These are phyloP conservation scores for Belgica antarctica DNA, from an alignment of 2,888 invertebrate genomes.

Conservation along the genomic window DNA sequence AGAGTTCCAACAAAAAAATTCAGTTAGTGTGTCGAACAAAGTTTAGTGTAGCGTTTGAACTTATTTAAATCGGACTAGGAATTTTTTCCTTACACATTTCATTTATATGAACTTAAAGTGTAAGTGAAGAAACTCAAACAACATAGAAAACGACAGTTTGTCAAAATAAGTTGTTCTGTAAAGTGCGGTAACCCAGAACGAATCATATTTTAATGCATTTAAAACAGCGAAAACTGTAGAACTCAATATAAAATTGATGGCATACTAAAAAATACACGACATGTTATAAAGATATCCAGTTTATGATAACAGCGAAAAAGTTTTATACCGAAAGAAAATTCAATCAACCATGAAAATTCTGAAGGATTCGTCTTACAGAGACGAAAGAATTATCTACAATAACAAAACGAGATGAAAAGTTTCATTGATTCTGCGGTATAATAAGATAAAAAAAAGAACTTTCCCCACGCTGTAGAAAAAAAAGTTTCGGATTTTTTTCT, in stretches of 20 bases:
- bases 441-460: slow-evolving; percentile 16
- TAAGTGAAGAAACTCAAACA: neutral
- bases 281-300: slow-evolving; percentile 34
- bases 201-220: neutral
- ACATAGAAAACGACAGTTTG: neutral
- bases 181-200: neutral
- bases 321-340: slow-evolving; percentile 11
- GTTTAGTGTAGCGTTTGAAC: slow-evolving; percentile 31
- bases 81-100: too few species aligned
- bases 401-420: slow-evolving; percentile 21
- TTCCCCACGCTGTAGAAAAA: neutral
- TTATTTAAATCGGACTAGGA: slow-evolving; percentile 1
- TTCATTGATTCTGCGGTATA: slow-evolving; percentile 40
- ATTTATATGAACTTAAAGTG: too few species aligned
- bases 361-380: neutral
- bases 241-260: slow-evolving; percentile 1
- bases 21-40: neutral
- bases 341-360: slow-evolving; percentile 32
- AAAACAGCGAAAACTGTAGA: neutral
- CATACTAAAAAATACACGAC: slow-evolving; percentile 34
- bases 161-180: too few species aligned
- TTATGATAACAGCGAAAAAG: slow-evolving; percentile 36
- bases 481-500: neutral
- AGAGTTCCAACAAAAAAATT: too few species aligned
- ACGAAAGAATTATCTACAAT: neutral